These are phyloP conservation scores for Solea solea DNA, from an alignment of 2,113 vertebrate species.

Conservation along the genomic window DNA sequence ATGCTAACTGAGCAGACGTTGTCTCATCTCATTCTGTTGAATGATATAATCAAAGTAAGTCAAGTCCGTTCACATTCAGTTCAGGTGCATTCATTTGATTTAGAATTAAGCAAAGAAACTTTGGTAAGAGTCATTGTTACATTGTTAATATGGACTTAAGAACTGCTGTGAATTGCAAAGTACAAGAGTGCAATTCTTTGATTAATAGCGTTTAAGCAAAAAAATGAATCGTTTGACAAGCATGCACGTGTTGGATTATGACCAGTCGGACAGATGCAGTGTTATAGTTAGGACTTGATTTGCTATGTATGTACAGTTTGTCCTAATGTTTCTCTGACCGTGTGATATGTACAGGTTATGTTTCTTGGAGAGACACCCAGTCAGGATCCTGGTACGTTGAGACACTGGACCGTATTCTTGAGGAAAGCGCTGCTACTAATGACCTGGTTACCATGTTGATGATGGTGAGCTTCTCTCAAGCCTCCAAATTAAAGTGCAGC, in stretches of 20 bases:
- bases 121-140: no score
- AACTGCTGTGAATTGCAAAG: not conserved
- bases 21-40: no score
- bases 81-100: no score
- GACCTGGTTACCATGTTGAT: constrained; percentile 87
- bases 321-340: constrained; percentile 6
- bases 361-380: constrained; percentile 87
- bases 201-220: no score
- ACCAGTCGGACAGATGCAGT: not conserved
- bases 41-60: no score
- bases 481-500: not conserved
- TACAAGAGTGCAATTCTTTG: no score
- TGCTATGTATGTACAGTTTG: not conserved
- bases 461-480: constrained; percentile 78
- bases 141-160: not conserved
- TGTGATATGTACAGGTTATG: constrained; percentile 83
- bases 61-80: no score
- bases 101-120: no score
- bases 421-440: constrained; percentile 68
- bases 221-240: no score
- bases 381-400: constrained; percentile 93
- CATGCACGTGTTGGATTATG: no score
- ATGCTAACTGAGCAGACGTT: no score
- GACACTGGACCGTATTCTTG: constrained; percentile 84
- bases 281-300: not conserved